phyloP scores from a whole-genome alignment of 1,140 invertebrate genomes.

The Metopolophium dirhodum region DNA sequence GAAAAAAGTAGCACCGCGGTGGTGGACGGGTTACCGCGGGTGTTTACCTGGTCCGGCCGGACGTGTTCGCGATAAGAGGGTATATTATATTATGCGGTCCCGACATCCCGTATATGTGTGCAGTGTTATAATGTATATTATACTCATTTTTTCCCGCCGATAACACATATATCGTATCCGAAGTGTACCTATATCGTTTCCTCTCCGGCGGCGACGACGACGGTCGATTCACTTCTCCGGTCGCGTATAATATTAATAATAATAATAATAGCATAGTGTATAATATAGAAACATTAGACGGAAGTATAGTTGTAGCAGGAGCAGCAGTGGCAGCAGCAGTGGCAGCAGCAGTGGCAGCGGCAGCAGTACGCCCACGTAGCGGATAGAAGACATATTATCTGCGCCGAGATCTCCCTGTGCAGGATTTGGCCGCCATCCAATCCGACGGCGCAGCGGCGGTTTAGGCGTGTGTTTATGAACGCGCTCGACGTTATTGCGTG shows the following conservation, averaged over 20 bases:
- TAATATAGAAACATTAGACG: not conserved
- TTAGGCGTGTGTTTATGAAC: not conserved
- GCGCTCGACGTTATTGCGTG: no score
- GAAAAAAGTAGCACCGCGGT: not conserved
- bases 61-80: not conserved
- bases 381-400: not conserved
- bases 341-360: no score
- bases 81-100: not conserved
- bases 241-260: not conserved
- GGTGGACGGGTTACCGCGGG: not conserved
- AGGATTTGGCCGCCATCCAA: conserved; percentile 10
- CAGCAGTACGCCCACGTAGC: conserved; percentile 12
- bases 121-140: not conserved
- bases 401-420: not conserved
- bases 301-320: not conserved
- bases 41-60: not conserved
- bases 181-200: not conserved
- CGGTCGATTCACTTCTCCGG: not conserved
- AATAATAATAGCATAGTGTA: not conserved
- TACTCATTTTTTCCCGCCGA: not conserved
- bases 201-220: not conserved
- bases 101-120: not conserved
- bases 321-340: not conserved
- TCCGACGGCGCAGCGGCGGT: not conserved
- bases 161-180: not conserved